phyloP scores from a whole-genome alignment of 2,888 invertebrate genomes.

The Ophion ventricosus region DNA sequence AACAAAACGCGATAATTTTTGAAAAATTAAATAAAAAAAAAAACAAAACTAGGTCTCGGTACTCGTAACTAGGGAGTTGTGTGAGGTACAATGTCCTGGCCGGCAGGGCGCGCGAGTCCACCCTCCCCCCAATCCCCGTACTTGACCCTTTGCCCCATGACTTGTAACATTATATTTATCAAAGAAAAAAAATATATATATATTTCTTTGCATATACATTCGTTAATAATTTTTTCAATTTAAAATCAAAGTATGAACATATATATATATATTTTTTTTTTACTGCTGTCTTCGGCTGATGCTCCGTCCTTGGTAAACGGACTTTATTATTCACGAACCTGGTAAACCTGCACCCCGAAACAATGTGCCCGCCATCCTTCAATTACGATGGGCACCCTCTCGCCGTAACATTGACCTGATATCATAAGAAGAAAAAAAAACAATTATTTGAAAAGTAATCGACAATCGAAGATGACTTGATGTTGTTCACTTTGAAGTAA shows the following conservation, averaged over 20 bases:
- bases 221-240: constrained; percentile 18
- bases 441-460: neutral
- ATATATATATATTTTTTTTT: constrained; percentile 50
- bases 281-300: constrained; percentile 67
- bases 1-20: constrained; percentile 31
- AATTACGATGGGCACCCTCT: constrained; percentile 34
- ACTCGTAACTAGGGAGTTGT: constrained; percentile 84
- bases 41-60: constrained; percentile 81
- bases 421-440: constrained; percentile 9
- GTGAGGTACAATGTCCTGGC: constrained; percentile 83
- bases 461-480: neutral
- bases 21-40: constrained; percentile 53
- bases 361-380: constrained; percentile 53
- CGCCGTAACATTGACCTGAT: neutral
- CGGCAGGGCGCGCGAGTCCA: constrained; percentile 83
- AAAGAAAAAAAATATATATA: constrained; percentile 50
- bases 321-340: constrained; percentile 45
- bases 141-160: constrained; percentile 77
- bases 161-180: constrained; percentile 61
- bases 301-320: constrained; percentile 68
- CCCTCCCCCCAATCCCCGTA: constrained; percentile 82
- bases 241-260: constrained; percentile 18
- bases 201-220: constrained; percentile 20
- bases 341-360: constrained; percentile 63
- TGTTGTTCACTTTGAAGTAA: too few species aligned